Conservation (phyloP, 2,888 invertebrate genomes). For the Leptura quadrifasciata region DNA sequence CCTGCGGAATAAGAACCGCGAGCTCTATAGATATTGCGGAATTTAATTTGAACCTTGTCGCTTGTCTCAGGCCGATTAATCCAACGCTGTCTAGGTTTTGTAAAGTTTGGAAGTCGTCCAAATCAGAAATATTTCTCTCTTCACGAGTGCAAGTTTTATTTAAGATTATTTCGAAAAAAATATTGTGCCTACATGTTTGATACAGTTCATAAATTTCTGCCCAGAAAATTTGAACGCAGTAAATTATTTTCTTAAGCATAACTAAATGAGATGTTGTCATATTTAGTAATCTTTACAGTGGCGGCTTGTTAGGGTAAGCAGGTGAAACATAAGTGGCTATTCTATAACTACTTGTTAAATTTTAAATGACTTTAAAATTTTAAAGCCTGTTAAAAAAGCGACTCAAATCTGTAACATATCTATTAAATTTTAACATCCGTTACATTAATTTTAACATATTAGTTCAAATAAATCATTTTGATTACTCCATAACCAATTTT, state of each 20-base stretch:
- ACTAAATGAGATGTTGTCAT: neutral
- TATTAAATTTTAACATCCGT: too few relatives aligned
- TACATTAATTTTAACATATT: too few relatives aligned
- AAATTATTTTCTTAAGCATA: neutral
- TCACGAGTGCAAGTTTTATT: slow-evolving; percentile 20
- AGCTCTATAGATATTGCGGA: slow-evolving; percentile 58
- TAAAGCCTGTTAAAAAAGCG: too few relatives aligned
- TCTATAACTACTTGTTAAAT: too few relatives aligned
- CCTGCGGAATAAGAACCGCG: slow-evolving; percentile 49
- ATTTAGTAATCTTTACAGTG: neutral
- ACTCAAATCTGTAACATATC: too few relatives aligned
- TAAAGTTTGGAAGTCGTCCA: slow-evolving; percentile 55
- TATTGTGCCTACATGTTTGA: slow-evolving; percentile 13
- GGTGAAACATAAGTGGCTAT: too few relatives aligned
- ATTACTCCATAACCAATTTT: too few relatives aligned
- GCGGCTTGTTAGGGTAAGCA: neutral
- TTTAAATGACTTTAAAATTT: too few relatives aligned
- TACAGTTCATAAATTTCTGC: neutral
- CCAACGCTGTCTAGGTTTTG: slow-evolving; percentile 57
- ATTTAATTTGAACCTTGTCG: slow-evolving; percentile 67
- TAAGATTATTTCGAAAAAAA: slow-evolving; percentile 24
- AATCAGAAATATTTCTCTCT: slow-evolving; percentile 56
- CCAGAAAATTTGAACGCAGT: neutral
- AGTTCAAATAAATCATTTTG: too few relatives aligned
- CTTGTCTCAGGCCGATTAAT: slow-evolving; percentile 63